These are phyloP conservation scores for Ectemnius cavifrons DNA, from an alignment of 2,888 invertebrate species.

Conservation along the genomic window DNA sequence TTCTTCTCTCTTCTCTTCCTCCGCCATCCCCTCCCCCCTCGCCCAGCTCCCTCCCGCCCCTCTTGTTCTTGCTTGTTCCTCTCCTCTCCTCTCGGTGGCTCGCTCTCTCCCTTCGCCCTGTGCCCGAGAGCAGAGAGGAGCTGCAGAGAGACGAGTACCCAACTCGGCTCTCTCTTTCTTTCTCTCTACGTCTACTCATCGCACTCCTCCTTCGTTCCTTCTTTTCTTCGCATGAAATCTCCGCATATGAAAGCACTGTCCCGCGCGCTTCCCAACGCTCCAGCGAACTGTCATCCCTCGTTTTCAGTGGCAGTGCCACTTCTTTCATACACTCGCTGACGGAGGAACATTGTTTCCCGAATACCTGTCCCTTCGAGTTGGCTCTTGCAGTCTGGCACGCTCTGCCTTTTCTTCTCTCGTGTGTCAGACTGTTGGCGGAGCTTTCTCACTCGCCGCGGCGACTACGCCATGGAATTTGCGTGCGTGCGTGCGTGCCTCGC, in stretches of 20 bases:
- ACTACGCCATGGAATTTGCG: conserved; percentile 3
- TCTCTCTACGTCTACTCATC: conserved; percentile 43
- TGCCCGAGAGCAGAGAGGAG: no score
- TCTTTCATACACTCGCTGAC: not conserved
- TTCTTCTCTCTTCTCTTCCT: conserved; percentile 63
- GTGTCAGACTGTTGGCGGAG: not conserved
- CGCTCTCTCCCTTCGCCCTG: no score
- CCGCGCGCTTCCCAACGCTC: not conserved
- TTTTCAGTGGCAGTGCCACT: not conserved
- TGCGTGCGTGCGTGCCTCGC: not conserved
- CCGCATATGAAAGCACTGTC: conserved; percentile 34
- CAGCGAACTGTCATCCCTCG: conserved; percentile 32
- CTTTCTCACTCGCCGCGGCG: not conserved
- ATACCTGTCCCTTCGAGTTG: no score
- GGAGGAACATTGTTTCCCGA: no score
- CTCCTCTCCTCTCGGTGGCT: not conserved
- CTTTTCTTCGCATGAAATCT: conserved; percentile 61
- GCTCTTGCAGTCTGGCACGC: not conserved
- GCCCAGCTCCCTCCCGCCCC: not conserved
- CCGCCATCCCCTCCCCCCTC: conserved; percentile 39
- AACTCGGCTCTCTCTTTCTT: conserved; percentile 12
- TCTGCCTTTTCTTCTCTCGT: not conserved
- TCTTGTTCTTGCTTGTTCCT: not conserved
- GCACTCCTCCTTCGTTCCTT: conserved; percentile 46
- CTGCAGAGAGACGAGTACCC: conserved; percentile 24